Conservation (phyloP, 2,113 vertebrate genomes). For the Peromyscus maniculatus region DNA sequence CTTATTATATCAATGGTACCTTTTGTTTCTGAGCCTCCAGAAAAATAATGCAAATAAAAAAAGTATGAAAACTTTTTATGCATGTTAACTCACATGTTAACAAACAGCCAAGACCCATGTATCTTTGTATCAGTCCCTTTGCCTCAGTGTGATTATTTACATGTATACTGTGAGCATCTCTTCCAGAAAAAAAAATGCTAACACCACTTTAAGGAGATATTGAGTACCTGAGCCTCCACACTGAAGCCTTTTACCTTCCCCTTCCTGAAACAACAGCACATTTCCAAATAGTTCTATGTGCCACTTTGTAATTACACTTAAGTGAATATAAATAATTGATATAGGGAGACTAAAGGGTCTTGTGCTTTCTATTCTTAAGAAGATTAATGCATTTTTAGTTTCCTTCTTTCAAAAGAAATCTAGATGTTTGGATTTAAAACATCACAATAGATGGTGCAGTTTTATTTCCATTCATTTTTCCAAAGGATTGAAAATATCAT, state of each 20-base stretch:
- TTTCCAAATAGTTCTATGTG: neutral
- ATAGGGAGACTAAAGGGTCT: neutral
- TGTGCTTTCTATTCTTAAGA: neutral
- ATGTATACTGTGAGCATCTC: neutral
- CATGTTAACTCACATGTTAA: neutral
- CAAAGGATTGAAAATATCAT: constrained; percentile 71
- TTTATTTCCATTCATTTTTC: constrained; percentile 65
- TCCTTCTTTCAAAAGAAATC: constrained; percentile 34
- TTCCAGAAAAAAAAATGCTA: neutral
- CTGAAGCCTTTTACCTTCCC: neutral
- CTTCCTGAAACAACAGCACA: neutral
- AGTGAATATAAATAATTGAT: neutral
- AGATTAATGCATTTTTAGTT: constrained; percentile 37
- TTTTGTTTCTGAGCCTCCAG: neutral
- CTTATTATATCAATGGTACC: neutral
- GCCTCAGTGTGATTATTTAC: neutral
- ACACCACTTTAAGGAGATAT: neutral
- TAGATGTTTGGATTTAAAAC: constrained; percentile 59
- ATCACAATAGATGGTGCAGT: constrained; percentile 58
- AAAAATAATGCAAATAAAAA: neutral
- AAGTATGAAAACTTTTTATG: neutral
- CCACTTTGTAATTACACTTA: neutral
- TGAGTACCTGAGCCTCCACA: neutral
- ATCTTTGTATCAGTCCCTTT: neutral
- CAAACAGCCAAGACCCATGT: neutral